phyloP scores from a whole-genome alignment of 2,888 invertebrate genomes.

The Polia nebulosa region DNA sequence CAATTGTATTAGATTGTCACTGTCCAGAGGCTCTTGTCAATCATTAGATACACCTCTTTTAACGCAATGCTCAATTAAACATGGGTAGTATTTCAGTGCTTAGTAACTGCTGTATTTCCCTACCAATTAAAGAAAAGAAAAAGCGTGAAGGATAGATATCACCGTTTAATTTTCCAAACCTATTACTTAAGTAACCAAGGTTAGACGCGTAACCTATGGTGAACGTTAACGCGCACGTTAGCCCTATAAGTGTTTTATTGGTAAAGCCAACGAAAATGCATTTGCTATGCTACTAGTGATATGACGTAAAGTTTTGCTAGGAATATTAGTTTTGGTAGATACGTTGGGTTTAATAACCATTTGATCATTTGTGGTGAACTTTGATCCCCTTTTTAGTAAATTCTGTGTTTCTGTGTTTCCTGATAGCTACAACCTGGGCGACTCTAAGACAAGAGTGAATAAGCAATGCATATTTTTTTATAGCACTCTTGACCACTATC shows the following conservation, averaged over 20 bases:
- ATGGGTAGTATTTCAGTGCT: background rate
- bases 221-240: background rate
- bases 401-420: no score
- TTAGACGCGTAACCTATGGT: conserved; percentile 17
- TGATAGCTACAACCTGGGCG: no score
- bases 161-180: conserved; percentile 36
- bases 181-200: conserved; percentile 16
- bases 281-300: conserved; percentile 17
- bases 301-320: background rate
- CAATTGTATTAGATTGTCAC: no score
- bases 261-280: conserved; percentile 1
- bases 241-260: conserved; percentile 18
- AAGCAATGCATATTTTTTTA: no score
- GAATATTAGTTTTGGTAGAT: background rate
- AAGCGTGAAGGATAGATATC: conserved; percentile 50
- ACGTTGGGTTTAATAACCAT: background rate
- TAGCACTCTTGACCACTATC: no score
- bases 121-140: conserved; percentile 56
- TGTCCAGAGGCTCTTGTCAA: background rate
- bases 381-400: no score
- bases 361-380: background rate
- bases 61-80: conserved; percentile 16
- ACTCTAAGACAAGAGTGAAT: no score
- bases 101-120: conserved; percentile 15
- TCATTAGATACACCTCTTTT: background rate